Conservation (phyloP, 2,888 invertebrate species). For the Pristionchus exspectatus region DNA sequence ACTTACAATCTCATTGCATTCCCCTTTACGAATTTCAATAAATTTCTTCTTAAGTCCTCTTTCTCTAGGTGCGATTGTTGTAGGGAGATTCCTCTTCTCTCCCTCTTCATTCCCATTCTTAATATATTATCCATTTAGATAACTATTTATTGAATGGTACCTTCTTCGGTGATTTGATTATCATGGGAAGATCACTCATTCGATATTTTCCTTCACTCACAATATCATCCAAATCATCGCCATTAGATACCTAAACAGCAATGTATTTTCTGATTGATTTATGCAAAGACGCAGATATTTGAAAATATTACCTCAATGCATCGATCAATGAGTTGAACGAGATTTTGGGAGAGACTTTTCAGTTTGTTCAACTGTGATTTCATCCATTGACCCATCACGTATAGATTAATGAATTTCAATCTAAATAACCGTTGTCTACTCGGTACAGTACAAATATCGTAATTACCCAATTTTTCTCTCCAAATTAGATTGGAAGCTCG, state of each 20-base stretch:
- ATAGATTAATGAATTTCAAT: neutral
- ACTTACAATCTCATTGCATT: neutral
- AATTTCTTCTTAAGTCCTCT: neutral
- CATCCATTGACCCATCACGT: neutral
- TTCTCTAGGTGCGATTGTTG: neutral
- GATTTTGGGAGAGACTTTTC: neutral
- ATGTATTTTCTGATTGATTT: neutral
- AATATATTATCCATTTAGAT: neutral
- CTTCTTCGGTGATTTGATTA: neutral
- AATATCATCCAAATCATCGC: conserved; percentile 27
- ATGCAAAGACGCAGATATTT: neutral
- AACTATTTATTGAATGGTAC: neutral
- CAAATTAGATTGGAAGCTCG: neutral
- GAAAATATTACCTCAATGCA: neutral
- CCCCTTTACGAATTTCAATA: neutral
- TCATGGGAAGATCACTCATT: neutral
- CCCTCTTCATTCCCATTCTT: neutral
- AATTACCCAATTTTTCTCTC: conserved; percentile 3
- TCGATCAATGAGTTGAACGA: neutral
- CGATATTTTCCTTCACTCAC: conserved; percentile 23
- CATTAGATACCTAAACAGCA: neutral
- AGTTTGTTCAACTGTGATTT: neutral
- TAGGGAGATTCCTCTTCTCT: neutral
- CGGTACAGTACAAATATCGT: neutral
- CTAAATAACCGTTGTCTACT: neutral